phyloP scores from a whole-genome alignment of 2,797 vertebrate genomes.

The Cryptoprocta ferox region DNA sequence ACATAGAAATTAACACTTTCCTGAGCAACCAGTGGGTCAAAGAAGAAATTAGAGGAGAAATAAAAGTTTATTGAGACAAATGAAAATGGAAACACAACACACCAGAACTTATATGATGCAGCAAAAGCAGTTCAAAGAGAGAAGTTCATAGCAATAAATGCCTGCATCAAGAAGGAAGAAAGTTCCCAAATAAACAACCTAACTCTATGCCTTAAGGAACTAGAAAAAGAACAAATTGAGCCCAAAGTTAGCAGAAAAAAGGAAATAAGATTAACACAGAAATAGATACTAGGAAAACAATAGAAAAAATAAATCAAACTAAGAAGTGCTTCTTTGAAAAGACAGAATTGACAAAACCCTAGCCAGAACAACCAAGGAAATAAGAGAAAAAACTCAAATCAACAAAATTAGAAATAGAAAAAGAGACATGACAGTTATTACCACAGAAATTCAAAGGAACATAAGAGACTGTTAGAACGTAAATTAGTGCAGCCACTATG shows the following conservation, averaged over 20 bases:
- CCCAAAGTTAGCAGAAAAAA: not conserved
- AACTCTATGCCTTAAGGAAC: not conserved
- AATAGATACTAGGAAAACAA: not conserved
- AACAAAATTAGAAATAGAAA: not conserved
- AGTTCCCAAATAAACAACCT: not conserved
- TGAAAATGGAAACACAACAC: not conserved
- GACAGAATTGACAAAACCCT: not conserved
- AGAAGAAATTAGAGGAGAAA: not conserved
- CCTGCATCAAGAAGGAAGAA: not conserved
- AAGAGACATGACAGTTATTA: not conserved
- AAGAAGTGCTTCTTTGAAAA: not conserved
- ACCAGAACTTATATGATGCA: not conserved
- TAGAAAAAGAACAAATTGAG: not conserved
- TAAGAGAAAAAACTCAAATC: not conserved
- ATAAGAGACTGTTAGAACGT: not conserved
- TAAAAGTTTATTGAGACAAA: not conserved
- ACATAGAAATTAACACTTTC: not conserved
- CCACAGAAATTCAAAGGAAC: not conserved
- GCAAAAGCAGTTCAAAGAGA: not conserved
- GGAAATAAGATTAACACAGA: not conserved
- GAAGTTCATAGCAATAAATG: not conserved
- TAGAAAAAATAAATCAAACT: not conserved
- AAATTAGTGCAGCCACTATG: not conserved
- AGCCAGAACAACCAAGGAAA: not conserved
- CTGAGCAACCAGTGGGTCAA: not conserved